Conservation (phyloP, 2,797 vertebrate genomes). For the Aythya fuligula region DNA sequence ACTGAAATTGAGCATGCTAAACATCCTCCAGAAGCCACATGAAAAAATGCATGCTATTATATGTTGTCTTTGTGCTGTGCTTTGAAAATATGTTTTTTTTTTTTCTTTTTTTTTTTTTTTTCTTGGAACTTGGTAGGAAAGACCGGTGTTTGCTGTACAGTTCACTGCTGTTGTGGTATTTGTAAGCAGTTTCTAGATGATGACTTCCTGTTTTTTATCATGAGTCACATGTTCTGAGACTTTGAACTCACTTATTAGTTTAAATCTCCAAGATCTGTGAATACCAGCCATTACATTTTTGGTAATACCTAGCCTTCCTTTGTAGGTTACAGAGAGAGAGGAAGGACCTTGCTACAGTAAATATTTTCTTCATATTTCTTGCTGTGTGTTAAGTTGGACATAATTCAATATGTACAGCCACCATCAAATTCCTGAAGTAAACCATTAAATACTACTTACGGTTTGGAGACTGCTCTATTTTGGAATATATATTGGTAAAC, state of each 20-base stretch:
- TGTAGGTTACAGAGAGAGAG: neutral
- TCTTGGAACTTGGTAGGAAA: neutral
- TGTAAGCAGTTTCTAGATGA: neutral
- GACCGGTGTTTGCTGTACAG: neutral
- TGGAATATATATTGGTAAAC: neutral
- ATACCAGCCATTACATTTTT: neutral
- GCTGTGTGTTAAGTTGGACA: neutral
- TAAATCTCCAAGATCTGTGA: neutral
- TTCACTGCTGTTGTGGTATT: neutral
- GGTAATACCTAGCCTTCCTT: neutral
- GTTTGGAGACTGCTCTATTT: neutral
- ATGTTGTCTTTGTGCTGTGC: neutral
- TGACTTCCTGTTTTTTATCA: neutral
- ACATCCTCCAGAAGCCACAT: neutral
- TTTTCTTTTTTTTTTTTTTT: neutral
- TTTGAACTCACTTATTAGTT: neutral
- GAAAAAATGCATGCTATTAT: neutral
- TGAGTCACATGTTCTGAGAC: rapidly evolving
- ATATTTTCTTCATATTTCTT: neutral
- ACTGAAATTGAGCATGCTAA: neutral
- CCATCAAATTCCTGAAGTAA: neutral
- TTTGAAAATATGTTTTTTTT: neutral
- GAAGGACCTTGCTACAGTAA: neutral
- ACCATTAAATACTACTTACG: neutral
- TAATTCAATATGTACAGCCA: neutral